Conservation (phyloP, 1,140 invertebrate genomes). For the Monomorium pharaonis region DNA sequence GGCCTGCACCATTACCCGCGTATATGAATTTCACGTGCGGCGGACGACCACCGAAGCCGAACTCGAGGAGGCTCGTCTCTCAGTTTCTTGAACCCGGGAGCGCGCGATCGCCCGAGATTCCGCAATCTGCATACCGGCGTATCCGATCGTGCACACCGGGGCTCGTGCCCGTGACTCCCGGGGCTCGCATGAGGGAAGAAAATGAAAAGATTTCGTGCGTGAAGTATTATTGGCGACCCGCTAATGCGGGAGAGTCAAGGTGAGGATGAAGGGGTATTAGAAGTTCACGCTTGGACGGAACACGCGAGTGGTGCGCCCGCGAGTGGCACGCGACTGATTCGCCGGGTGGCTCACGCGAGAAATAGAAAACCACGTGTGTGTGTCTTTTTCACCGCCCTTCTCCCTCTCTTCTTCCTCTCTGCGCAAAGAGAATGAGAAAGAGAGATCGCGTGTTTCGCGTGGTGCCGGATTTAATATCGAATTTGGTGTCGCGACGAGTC, state of each 20-base stretch:
- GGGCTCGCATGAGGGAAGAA: constrained; percentile 71
- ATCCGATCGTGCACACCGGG: neutral
- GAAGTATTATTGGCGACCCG: constrained; percentile 73
- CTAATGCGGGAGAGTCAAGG: constrained; percentile 75
- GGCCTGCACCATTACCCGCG: neutral
- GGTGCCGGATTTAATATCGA: neutral
- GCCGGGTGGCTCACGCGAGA: constrained; percentile 68
- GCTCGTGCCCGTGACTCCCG: constrained; percentile 63
- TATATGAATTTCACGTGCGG: neutral
- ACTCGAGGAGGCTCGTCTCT: neutral
- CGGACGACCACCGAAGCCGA: neutral
- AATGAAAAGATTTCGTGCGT: constrained; percentile 76
- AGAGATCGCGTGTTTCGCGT: constrained; percentile 7
- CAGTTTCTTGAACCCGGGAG: constrained; percentile 26
- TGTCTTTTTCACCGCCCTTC: neutral
- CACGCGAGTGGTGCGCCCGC: constrained; percentile 78
- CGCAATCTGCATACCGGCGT: constrained; percentile 59
- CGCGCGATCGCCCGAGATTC: constrained; percentile 28
- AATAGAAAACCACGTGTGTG: constrained; percentile 60
- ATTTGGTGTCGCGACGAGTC: neutral
- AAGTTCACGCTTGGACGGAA: constrained; percentile 77
- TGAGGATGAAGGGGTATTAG: constrained; percentile 78
- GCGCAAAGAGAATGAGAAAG: neutral
- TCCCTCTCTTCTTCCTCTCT: neutral
- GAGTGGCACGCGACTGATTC: constrained; percentile 77